Conservation (phyloP, 2,888 invertebrate species). For the Gari tellinella region DNA sequence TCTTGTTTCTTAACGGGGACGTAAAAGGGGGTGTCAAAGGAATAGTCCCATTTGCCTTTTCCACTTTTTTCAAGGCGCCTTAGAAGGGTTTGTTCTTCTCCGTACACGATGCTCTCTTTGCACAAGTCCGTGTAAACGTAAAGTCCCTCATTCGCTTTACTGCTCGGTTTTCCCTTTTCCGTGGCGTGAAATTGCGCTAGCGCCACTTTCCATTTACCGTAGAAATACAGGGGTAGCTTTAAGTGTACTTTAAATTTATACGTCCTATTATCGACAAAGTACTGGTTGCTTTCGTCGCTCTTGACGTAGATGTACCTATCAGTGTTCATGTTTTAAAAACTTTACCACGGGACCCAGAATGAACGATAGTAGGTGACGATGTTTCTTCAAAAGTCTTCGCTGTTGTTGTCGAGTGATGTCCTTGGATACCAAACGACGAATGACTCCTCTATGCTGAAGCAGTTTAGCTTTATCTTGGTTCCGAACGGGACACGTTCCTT, state of each 20-base stretch:
- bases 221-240: slow-evolving; percentile 17
- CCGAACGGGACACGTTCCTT: slow-evolving; percentile 34
- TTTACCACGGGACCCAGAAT: slow-evolving; percentile 37
- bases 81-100: slow-evolving; percentile 20
- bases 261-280: slow-evolving; percentile 12
- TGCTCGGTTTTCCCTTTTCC: slow-evolving; percentile 14
- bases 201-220: slow-evolving; percentile 24
- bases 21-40: slow-evolving; percentile 30
- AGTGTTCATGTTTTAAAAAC: slow-evolving; percentile 8
- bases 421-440: slow-evolving; percentile 40
- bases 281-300: slow-evolving; percentile 25
- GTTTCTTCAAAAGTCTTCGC: slow-evolving; percentile 29
- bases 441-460: slow-evolving; percentile 14
- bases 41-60: slow-evolving; percentile 11
- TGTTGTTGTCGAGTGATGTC: slow-evolving; percentile 29
- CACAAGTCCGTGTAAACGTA: slow-evolving; percentile 24
- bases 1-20: slow-evolving; percentile 23
- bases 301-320: slow-evolving; percentile 29
- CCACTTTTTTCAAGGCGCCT: slow-evolving; percentile 10
- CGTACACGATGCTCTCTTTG: slow-evolving; percentile 22
- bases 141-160: slow-evolving; percentile 4
- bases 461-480: slow-evolving; percentile 40
- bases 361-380: slow-evolving; percentile 22
- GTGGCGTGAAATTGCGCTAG: slow-evolving; percentile 18
- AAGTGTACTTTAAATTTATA: slow-evolving; percentile 23